Evolutionary conservation across 2,113 vertebrate genomes (phyloP).

Genomic region (Heterocephalus glaber): DNA sequence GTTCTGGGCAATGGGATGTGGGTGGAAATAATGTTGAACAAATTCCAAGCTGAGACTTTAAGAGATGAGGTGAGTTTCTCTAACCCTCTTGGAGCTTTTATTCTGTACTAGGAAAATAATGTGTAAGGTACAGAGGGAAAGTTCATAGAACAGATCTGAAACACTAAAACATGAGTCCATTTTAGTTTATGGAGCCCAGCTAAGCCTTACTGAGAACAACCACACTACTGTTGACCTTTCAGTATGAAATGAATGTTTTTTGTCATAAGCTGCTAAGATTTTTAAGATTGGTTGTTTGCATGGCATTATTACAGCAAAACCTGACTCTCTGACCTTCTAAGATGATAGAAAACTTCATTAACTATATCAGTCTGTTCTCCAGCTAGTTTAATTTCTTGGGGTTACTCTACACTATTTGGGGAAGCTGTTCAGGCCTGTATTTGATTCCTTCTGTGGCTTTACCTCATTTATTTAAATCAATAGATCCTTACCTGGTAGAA

Average conservation of each 20-base stretch:
- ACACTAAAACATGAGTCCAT: background rate
- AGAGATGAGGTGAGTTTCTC: background rate
- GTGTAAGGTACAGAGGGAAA: background rate
- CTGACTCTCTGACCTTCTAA: background rate
- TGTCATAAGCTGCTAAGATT: background rate
- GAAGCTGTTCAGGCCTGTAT: background rate
- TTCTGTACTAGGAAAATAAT: background rate
- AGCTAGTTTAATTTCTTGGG: background rate
- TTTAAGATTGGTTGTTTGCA: background rate
- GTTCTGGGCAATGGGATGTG: background rate
- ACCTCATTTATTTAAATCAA: background rate
- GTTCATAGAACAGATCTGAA: background rate
- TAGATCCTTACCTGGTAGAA: background rate
- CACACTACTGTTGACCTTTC: background rate
- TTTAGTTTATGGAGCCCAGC: background rate
- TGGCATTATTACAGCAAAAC: background rate
- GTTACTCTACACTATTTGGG: background rate
- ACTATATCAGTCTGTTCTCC: background rate
- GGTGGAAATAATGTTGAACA: background rate
- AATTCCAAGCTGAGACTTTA: background rate
- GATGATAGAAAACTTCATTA: background rate
- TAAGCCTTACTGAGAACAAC: background rate
- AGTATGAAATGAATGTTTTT: slow-evolving; percentile 13
- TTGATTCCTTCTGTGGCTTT: background rate
- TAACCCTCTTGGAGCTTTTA: background rate